These are phyloP conservation scores for Alcis repandata DNA, from an alignment of 2,888 invertebrate genomes.

Conservation along the genomic window DNA sequence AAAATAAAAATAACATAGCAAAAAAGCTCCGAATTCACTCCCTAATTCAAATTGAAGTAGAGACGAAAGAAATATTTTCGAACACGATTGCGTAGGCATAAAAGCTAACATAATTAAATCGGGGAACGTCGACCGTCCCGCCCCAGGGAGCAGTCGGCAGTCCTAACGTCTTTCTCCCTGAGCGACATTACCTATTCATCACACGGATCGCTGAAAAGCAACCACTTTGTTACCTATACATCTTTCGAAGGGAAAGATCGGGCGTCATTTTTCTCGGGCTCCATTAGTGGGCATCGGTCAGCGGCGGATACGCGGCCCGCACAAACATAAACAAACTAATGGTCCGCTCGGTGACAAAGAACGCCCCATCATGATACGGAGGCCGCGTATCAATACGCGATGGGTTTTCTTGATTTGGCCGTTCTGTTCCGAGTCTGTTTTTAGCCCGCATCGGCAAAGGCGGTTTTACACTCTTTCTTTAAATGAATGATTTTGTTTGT, in stretches of 20 bases:
- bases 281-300: constrained; percentile 74
- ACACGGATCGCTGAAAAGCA: constrained; percentile 68
- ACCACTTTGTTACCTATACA: constrained; percentile 66
- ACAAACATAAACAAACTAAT: constrained; percentile 78
- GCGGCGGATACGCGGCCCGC: constrained; percentile 66
- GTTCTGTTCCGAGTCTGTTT: constrained; percentile 40
- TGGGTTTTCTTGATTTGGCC: constrained; percentile 45
- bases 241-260: constrained; percentile 63
- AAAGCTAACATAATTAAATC: constrained; percentile 67
- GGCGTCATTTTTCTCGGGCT: constrained; percentile 72
- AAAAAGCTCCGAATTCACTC: constrained; percentile 39
- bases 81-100: constrained; percentile 55
- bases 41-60: constrained; percentile 45
- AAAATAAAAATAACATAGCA: constrained; percentile 43
- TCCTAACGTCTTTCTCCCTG: constrained; percentile 61
- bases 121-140: constrained; percentile 52
- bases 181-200: constrained; percentile 74
- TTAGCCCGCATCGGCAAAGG: neutral
- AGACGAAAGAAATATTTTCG: constrained; percentile 47
- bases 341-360: constrained; percentile 74
- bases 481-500: neutral
- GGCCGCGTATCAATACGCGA: constrained; percentile 65
- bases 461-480: neutral
- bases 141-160: constrained; percentile 49
- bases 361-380: constrained; percentile 65